phyloP scores from a whole-genome alignment of 2,888 invertebrate genomes.

The Pecten maximus region DNA sequence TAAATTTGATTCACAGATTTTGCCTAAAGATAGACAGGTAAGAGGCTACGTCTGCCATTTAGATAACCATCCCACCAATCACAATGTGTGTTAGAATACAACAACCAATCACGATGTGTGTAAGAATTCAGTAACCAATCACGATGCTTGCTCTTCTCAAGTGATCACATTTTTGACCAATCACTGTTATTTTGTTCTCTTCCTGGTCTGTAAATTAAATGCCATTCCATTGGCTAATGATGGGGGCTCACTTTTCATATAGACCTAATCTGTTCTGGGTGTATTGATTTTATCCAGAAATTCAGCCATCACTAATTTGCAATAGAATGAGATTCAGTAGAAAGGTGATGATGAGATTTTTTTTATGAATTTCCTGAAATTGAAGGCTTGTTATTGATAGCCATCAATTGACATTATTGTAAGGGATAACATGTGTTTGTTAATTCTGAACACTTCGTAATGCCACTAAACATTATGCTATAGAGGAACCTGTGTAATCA shows the following conservation, averaged over 20 bases:
- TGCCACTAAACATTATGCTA: too few species aligned
- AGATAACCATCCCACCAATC: neutral
- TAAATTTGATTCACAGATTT: conserved; percentile 23
- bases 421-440: too few species aligned
- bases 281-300: conserved; percentile 1
- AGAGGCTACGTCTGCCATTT: neutral
- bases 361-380: neutral
- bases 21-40: conserved; percentile 33
- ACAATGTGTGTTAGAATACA: conserved; percentile 1
- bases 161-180: neutral
- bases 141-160: neutral
- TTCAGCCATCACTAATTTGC: neutral
- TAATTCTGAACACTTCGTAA: too few species aligned
- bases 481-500: too few species aligned
- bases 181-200: neutral
- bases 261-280: neutral
- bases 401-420: too few species aligned
- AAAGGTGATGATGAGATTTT: neutral
- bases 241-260: neutral
- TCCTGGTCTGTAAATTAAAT: neutral
- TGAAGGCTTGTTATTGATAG: too few species aligned
- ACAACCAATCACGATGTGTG: too few species aligned
- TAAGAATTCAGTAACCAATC: neutral
- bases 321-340: neutral
- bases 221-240: neutral